phyloP scores from a whole-genome alignment of 2,888 invertebrate species.

The Pediacus dermestoides region DNA sequence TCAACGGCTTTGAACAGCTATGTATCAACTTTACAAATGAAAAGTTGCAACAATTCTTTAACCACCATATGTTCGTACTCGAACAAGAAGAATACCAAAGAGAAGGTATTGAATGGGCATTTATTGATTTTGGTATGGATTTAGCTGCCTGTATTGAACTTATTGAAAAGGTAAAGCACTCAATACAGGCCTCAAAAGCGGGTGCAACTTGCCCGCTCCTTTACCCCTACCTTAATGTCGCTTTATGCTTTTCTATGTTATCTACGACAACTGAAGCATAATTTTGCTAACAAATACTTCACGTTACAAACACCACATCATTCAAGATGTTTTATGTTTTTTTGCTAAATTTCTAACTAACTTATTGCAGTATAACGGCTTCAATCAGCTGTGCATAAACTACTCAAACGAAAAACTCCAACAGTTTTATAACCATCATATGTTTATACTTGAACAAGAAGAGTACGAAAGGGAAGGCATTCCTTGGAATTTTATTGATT shows the following conservation, averaged over 20 bases:
- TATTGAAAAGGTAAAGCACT: slow-evolving; percentile 63
- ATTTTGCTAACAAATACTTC: too few species aligned
- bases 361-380: slow-evolving; percentile 82
- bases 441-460: slow-evolving; percentile 95
- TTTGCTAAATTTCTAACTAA: slow-evolving; percentile 14
- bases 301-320: slow-evolving; percentile 1
- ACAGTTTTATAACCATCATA: slow-evolving; percentile 95
- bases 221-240: too few species aligned
- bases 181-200: slow-evolving; percentile 4
- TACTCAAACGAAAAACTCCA: slow-evolving; percentile 94
- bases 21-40: slow-evolving; percentile 95
- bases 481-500: slow-evolving; percentile 90
- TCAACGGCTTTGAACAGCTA: slow-evolving; percentile 89
- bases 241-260: too few species aligned
- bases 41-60: slow-evolving; percentile 92
- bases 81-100: slow-evolving; percentile 91
- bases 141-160: slow-evolving; percentile 79
- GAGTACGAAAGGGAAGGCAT: slow-evolving; percentile 91
- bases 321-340: neutral
- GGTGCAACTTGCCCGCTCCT: slow-evolving; percentile 8
- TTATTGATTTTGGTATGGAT: slow-evolving; percentile 93
- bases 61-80: slow-evolving; percentile 91
- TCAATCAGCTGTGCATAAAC: slow-evolving; percentile 95
- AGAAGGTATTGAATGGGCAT: slow-evolving; percentile 89
- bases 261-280: too few species aligned